These are phyloP conservation scores for Hyperopisus bebe DNA, from an alignment of 2,113 vertebrate genomes.

Conservation along the genomic window DNA sequence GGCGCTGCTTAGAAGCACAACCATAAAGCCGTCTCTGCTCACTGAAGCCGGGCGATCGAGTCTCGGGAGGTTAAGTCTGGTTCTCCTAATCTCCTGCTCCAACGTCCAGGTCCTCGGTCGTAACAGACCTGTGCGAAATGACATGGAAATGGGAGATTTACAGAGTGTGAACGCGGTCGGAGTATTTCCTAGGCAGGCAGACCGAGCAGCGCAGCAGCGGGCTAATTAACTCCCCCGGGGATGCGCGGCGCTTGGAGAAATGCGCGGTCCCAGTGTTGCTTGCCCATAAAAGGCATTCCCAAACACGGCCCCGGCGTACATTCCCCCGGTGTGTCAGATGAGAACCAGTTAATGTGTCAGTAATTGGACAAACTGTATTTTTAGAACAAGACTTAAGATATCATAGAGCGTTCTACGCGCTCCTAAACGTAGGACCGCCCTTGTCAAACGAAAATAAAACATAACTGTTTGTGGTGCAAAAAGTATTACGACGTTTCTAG, in stretches of 20 bases:
- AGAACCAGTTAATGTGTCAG: constrained; percentile 80
- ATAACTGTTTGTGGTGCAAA: constrained; percentile 13
- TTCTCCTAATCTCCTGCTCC: constrained; percentile 36
- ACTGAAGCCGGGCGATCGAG: constrained; percentile 28
- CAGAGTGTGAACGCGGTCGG: constrained; percentile 83
- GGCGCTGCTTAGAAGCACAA: constrained; percentile 14
- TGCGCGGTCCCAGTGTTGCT: constrained; percentile 71
- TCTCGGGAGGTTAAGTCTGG: constrained; percentile 26
- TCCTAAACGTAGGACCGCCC: constrained; percentile 46
- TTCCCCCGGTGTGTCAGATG: constrained; percentile 77
- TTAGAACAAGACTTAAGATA: constrained; percentile 55
- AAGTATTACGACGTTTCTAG: constrained; percentile 26
- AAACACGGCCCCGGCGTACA: constrained; percentile 82
- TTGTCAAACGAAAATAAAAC: constrained; percentile 39
- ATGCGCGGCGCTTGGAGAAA: constrained; percentile 70
- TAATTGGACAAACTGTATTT: constrained; percentile 61
- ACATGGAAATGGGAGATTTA: constrained; percentile 85
- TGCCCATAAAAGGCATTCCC: constrained; percentile 75
- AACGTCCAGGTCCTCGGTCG: constrained; percentile 53
- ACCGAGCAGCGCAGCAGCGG: constrained; percentile 75
- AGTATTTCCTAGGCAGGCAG: constrained; percentile 81
- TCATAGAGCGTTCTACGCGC: constrained; percentile 57
- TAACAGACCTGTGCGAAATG: constrained; percentile 76
- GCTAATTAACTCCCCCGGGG: constrained; percentile 84
- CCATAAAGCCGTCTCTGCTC: constrained; percentile 17